phyloP scores from a whole-genome alignment of 2,113 vertebrate species.

The Craseonycteris thonglongyai region DNA sequence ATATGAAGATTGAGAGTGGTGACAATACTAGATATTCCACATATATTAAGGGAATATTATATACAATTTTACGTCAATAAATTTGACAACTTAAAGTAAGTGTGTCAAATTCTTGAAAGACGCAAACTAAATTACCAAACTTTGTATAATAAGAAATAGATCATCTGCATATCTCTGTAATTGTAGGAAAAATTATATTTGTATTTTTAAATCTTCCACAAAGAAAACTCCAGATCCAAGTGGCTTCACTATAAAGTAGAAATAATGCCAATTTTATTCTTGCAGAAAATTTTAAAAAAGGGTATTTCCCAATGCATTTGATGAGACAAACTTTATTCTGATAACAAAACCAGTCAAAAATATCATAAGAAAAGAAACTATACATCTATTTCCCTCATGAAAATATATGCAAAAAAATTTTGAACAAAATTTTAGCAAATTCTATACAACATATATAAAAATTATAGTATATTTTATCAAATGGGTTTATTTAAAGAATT shows the following conservation, averaged over 20 bases:
- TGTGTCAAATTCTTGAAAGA: background rate
- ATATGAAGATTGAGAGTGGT: background rate
- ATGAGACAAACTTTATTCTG: background rate
- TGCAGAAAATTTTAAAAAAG: background rate
- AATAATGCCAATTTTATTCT: background rate
- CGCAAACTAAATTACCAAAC: background rate
- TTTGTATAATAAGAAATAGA: background rate
- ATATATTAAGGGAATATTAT: background rate
- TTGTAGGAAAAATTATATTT: background rate
- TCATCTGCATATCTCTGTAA: background rate
- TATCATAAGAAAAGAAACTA: background rate
- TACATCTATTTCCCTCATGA: background rate
- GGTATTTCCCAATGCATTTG: background rate
- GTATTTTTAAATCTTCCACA: background rate
- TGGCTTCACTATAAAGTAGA: background rate
- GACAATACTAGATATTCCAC: background rate
- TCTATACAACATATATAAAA: background rate
- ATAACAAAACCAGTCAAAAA: background rate
- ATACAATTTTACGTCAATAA: background rate
- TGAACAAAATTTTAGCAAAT: background rate
- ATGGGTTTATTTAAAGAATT: background rate
- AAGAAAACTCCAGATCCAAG: background rate
- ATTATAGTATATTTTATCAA: background rate
- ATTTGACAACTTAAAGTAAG: background rate
- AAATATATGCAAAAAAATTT: background rate